Evolutionary conservation across 2,888 invertebrate species (phyloP).

Genomic region (Saturnia japonica): DNA sequence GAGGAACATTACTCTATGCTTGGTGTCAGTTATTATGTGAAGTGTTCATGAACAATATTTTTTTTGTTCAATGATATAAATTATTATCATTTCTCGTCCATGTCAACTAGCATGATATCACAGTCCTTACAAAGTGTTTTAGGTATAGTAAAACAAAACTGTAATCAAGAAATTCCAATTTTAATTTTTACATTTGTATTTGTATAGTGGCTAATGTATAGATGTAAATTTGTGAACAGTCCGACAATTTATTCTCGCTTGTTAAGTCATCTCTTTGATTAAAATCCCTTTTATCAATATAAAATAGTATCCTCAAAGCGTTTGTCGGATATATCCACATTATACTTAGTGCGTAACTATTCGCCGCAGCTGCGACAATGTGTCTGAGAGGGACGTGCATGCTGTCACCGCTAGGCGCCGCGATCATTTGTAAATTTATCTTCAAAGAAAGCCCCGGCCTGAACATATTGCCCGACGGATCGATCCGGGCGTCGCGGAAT

Average conservation of each 20-base stretch:
- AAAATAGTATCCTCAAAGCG: conserved; percentile 16
- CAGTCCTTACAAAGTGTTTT: too few relatives aligned
- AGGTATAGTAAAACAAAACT: too few relatives aligned
- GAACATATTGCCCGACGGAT: conserved; percentile 64
- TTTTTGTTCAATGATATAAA: too few relatives aligned
- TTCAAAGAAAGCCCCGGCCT: conserved; percentile 62
- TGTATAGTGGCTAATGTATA: background rate
- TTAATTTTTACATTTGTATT: too few relatives aligned
- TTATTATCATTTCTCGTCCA: too few relatives aligned
- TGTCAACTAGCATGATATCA: too few relatives aligned
- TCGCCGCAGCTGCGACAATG: conserved; percentile 66
- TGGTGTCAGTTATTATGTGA: too few relatives aligned
- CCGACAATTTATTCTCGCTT: background rate
- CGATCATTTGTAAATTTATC: conserved; percentile 69
- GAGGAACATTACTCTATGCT: too few relatives aligned
- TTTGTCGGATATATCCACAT: conserved; percentile 10
- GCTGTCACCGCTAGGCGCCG: conserved; percentile 59
- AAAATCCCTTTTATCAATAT: conserved; percentile 20
- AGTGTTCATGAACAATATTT: too few relatives aligned
- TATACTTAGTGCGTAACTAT: conserved; percentile 37
- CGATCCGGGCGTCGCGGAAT: conserved; percentile 51
- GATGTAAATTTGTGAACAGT: background rate
- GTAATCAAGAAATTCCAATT: too few relatives aligned
- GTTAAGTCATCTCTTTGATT: conserved; percentile 14
- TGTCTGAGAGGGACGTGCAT: conserved; percentile 45